These are phyloP conservation scores for Gortyna flavago DNA, from an alignment of 2,888 invertebrate species.

Conservation along the genomic window DNA sequence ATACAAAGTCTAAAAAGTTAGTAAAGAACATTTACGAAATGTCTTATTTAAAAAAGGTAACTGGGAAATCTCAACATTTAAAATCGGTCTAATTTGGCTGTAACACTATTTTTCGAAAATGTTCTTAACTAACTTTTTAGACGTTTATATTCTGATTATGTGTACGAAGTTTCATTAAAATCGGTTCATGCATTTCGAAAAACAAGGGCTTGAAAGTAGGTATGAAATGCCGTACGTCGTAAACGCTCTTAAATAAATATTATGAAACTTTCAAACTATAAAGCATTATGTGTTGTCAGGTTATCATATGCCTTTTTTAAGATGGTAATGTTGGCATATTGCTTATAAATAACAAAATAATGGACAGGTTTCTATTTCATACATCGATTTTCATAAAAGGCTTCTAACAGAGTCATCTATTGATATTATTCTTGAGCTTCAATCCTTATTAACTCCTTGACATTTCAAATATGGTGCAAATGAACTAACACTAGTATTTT, in stretches of 20 bases:
- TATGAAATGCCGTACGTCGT: too few relatives aligned
- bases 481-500: conserved; percentile 19
- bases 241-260: background rate
- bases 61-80: too few relatives aligned
- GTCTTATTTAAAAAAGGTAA: too few relatives aligned
- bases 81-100: too few relatives aligned
- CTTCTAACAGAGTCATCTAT: conserved; percentile 4
- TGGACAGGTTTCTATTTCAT: conserved; percentile 20
- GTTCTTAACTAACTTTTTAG: too few relatives aligned
- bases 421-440: conserved; percentile 10
- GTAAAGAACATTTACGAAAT: too few relatives aligned
- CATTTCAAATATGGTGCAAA: conserved; percentile 58
- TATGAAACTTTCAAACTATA: background rate
- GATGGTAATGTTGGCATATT: conserved; percentile 13
- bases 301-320: background rate
- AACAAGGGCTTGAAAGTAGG: too few relatives aligned
- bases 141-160: too few relatives aligned
- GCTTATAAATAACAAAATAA: conserved; percentile 3
- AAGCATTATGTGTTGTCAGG: background rate
- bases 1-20: too few relatives aligned
- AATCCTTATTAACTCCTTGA: conserved; percentile 59
- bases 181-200: too few relatives aligned
- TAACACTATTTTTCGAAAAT: too few relatives aligned
- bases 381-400: conserved; percentile 21
- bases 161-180: too few relatives aligned